These are phyloP conservation scores for Coreoperca whiteheadi DNA, from an alignment of 2,113 vertebrate species.

Conservation along the genomic window DNA sequence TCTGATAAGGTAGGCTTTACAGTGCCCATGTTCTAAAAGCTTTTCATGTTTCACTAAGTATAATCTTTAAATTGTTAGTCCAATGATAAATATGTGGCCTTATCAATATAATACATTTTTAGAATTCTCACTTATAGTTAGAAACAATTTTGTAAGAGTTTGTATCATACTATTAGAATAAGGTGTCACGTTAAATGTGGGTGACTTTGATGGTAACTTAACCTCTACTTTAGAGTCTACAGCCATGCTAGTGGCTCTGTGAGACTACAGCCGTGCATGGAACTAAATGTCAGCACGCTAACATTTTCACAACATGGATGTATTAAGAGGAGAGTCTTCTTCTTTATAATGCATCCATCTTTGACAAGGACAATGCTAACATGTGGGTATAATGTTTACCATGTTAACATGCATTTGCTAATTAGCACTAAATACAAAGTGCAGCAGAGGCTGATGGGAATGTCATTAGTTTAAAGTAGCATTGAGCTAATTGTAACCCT, in stretches of 20 bases:
- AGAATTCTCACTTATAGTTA: neutral
- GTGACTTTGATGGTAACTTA: neutral
- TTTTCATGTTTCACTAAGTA: neutral
- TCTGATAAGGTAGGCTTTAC: neutral
- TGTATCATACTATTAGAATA: neutral
- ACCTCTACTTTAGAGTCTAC: neutral
- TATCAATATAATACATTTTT: neutral
- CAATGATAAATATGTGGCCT: neutral
- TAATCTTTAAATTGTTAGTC: neutral
- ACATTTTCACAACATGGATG: constrained; percentile 20
- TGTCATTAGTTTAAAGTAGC: neutral
- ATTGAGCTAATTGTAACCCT: constrained; percentile 4
- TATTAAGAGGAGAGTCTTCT: neutral
- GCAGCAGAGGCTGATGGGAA: neutral
- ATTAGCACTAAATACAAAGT: neutral
- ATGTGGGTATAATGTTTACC: neutral
- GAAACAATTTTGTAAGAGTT: neutral
- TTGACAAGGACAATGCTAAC: neutral
- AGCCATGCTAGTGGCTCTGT: neutral
- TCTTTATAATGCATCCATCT: neutral
- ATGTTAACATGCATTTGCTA: neutral
- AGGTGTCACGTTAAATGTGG: neutral
- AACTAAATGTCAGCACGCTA: neutral
- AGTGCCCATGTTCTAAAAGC: neutral
- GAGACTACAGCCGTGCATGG: neutral